These are phyloP conservation scores for Sacculina carcini DNA, from an alignment of 2,888 invertebrate genomes.

Conservation along the genomic window DNA sequence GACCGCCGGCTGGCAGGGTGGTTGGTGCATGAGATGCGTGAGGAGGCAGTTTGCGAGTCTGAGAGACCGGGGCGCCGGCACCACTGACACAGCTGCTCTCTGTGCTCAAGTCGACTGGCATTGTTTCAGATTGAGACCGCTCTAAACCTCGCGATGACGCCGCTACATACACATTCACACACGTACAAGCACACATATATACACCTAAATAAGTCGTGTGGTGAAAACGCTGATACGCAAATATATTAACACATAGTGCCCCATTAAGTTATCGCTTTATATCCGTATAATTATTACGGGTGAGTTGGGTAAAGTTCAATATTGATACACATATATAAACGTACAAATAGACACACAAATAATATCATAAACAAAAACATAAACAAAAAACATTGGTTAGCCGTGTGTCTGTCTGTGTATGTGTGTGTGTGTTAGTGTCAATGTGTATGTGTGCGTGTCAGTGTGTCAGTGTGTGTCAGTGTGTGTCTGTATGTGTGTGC, in stretches of 20 bases:
- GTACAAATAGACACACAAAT: too few relatives aligned
- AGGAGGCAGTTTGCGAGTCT: slow-evolving; percentile 11
- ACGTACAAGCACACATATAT: slow-evolving; percentile 21
- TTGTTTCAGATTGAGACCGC: slow-evolving; percentile 67
- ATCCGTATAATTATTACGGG: too few relatives aligned
- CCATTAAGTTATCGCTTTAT: neutral
- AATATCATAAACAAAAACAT: too few relatives aligned
- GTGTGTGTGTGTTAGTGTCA: too few relatives aligned
- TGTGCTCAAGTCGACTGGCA: slow-evolving; percentile 64
- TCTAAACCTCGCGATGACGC: slow-evolving; percentile 30
- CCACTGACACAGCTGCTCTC: slow-evolving; percentile 89
- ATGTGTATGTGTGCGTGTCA: too few relatives aligned
- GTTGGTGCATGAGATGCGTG: slow-evolving; percentile 7
- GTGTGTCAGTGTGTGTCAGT: too few relatives aligned
- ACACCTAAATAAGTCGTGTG: slow-evolving; percentile 17
- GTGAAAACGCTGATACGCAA: slow-evolving; percentile 21
- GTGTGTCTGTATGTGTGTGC: too few relatives aligned
- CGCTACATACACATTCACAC: slow-evolving; percentile 12
- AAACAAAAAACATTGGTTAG: too few relatives aligned
- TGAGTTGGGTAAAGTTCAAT: too few relatives aligned
- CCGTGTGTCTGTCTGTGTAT: too few relatives aligned
- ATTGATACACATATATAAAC: too few relatives aligned
- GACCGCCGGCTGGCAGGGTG: neutral
- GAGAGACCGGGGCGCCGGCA: slow-evolving; percentile 29
- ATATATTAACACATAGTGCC: neutral